Evolutionary conservation across 30 jellyfish, hydroid and myxozoan species (phyloP).

Genomic region (Cassiopea andromeda): DNA sequence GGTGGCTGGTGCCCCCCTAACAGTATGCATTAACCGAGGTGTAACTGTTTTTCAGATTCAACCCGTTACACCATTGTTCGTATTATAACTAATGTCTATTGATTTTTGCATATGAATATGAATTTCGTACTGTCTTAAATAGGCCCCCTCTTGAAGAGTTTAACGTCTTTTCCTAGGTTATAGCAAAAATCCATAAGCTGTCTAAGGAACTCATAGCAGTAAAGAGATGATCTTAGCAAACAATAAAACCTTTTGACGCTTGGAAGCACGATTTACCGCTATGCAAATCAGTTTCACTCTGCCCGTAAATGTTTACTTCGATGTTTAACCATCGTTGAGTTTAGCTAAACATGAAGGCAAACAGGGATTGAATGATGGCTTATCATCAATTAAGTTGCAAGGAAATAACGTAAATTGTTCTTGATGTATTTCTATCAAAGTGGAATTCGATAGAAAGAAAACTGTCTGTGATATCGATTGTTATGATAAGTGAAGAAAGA

Average conservation of each 20-base stretch:
- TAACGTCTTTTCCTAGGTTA: too few species aligned
- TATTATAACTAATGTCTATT: too few species aligned
- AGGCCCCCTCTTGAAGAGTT: too few species aligned
- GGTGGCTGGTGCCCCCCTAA: too few species aligned
- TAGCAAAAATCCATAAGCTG: not conserved
- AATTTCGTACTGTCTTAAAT: too few species aligned
- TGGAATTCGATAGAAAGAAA: not conserved
- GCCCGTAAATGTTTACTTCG: not conserved
- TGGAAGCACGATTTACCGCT: not conserved
- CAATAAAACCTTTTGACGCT: not conserved
- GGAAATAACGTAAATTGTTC: not conserved
- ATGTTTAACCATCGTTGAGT: not conserved
- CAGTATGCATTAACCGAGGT: too few species aligned
- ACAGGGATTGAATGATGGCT: not conserved
- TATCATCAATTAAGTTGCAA: not conserved
- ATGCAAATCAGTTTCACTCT: not conserved
- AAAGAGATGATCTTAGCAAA: not conserved
- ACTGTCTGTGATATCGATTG: not conserved
- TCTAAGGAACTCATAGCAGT: not conserved
- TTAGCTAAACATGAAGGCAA: not conserved
- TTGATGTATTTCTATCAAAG: not conserved
- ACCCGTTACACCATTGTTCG: too few species aligned
- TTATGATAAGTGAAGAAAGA: too few species aligned
- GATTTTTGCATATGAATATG: too few species aligned
- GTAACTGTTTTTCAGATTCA: too few species aligned